Base-by-base conservation (phyloP, 2,888 invertebrate species). In the Imbricaverruca yamaguchii region DNA sequence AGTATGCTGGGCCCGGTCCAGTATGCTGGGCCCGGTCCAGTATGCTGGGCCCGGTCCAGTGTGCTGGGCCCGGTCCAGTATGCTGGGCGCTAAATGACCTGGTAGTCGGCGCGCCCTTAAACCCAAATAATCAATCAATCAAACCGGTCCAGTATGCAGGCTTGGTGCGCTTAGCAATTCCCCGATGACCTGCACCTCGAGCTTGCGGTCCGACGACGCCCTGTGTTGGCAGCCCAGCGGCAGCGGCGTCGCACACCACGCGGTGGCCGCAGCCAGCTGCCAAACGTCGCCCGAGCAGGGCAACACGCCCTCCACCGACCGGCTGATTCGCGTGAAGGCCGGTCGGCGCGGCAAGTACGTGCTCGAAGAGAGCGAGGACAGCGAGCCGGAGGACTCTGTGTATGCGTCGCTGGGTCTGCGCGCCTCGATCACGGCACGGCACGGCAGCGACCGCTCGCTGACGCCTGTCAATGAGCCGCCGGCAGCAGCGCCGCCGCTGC, bases 401-500 rank as follows among this genome's bases (percentile, higher is more conserved):
- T 74, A 74, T 53, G 74, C 53, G 53, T 74, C 74, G 74, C 74
- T 74, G 53, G 74, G 74, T 2, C 74, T 74, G 74, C 15, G 53
- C 18, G 25, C 53, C 18, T 74, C 74, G 53, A 53, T 74, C 8
- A 21, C 53, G 39, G 74, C 74, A 18, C 74, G 74, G 13, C 39
- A 74, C 74, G 74, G 74, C 74, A 74, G 74, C 53, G 74, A 74
- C 74, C 74, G 74, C 53, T 74, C 53, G 0, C 74, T 74, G 53
- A 74, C 74, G 53, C 74, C 74, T 18, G 21, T 74, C 53, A 74
- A 74, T 53, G 74, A 74, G 74, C 59, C 59, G 59, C 53, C 53
- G 74, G 53, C 74, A 18, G 53, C 65, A 23, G n/a, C 74, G 53
- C 53, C 74, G 53, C 74, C 74, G 18, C 74, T 18, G 74, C 74